Evolutionary conservation across 1,140 invertebrate genomes (phyloP).

Genomic region (Hycleus phaleratus): DNA sequence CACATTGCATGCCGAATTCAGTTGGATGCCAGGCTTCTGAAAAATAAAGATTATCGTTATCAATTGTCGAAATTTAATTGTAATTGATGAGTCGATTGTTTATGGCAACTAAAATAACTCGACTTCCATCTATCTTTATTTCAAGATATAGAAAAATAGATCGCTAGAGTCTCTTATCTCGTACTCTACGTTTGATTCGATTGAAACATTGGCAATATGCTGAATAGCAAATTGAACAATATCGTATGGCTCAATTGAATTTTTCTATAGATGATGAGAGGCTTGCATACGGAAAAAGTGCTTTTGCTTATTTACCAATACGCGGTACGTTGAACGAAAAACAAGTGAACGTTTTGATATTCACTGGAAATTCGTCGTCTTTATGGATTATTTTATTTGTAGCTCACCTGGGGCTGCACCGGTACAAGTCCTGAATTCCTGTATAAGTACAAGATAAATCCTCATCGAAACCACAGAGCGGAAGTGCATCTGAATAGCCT

Average conservation of each 20-base stretch:
- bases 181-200: background rate
- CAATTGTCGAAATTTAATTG: too few species aligned
- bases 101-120: too few species aligned
- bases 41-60: too few species aligned
- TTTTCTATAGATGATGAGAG: background rate
- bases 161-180: constrained; percentile 2
- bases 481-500: constrained; percentile 15
- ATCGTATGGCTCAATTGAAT: constrained; percentile 4
- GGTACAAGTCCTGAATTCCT: constrained; percentile 32
- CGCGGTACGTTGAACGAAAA: too few species aligned
- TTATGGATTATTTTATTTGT: too few species aligned
- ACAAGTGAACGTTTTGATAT: too few species aligned
- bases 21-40: background rate
- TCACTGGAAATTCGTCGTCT: too few species aligned
- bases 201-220: background rate
- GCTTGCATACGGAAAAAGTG: too few species aligned
- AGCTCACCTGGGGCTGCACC: constrained; percentile 32
- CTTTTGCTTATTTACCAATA: too few species aligned
- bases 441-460: constrained; percentile 30
- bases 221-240: constrained; percentile 4
- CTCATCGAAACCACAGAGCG: constrained; percentile 20
- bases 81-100: too few species aligned
- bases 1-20: constrained; percentile 7
- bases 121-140: constrained; percentile 5
- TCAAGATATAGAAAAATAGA: background rate